Base-by-base conservation (phyloP, 1,140 invertebrate genomes). In the Drosophila auraria region DNA sequence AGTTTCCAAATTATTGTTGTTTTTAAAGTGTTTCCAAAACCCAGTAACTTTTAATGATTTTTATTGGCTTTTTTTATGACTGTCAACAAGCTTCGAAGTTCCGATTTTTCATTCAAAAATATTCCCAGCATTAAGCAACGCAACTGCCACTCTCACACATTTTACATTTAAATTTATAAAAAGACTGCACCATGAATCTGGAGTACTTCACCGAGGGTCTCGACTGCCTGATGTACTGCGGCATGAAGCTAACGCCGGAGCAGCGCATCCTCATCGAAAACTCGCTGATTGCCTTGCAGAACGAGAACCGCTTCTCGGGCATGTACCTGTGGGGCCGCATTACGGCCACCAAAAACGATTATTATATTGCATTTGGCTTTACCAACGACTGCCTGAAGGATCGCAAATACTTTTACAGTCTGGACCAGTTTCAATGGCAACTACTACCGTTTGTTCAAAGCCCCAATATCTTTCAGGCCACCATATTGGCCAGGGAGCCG, bases 251-350 rank as follows among this genome's bases (percentile, higher is more conserved):
- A 27, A 95, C 94, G 36, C 94, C 93, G 5, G 96, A 97, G 92
- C 94, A 95, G 74, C 94, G 95, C 9, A 93, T 95, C 4, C 78
- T 96, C 1, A 90, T 97, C 7, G 94, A 95, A 79, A 96, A 96
- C 91, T 96, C 96, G 0, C 92, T 97, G 0, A 92, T 95, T 14
- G 92, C 96, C 54, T 92, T 97, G 17, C 95, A 97, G 90, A 94
- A 95, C 51, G 96, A 97, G 82, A 97, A 97, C 93, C 96, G 97
- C 82, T 97, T 97, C 87, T 91, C 93, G 3, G 95, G 95, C 70
- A 94, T 96, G 54, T 96, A 95, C 73, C 96, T 97, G 71, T 97
- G 96, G 96, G 96, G 96, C 2, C 94, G 94, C 83, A 95, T 97
- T 44, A 94, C 95, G 60, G 96, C 96, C 1, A 92, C 94, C 0